Conservation (phyloP, 2,888 invertebrate genomes). For the Cataglyphis albicans region DNA sequence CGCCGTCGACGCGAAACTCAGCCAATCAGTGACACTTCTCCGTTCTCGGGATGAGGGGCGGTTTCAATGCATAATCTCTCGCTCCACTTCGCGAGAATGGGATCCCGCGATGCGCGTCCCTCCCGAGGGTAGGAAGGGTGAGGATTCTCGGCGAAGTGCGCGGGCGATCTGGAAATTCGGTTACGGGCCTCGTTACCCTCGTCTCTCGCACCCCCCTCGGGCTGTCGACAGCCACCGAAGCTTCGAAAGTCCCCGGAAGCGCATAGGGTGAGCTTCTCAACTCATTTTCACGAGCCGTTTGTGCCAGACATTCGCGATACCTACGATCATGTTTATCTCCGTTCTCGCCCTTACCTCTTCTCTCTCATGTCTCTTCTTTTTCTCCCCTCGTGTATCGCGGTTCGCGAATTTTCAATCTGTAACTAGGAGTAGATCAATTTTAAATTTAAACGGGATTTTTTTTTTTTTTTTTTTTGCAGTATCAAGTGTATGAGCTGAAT, state of each 20-base stretch:
- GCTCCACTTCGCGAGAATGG: conserved; percentile 62
- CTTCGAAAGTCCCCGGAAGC: conserved; percentile 56
- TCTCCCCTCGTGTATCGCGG: conserved; percentile 15
- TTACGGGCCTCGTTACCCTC: conserved; percentile 78
- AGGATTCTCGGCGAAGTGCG: conserved; percentile 64
- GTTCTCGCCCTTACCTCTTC: conserved; percentile 33
- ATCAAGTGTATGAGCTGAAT: conserved; percentile 20
- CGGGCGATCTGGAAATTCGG: conserved; percentile 75
- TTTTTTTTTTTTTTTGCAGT: neutral
- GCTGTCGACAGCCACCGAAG: conserved; percentile 54
- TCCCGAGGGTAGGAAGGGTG: conserved; percentile 47
- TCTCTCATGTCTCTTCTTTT: neutral
- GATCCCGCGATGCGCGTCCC: conserved; percentile 53
- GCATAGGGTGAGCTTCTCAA: conserved; percentile 65
- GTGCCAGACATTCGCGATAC: conserved; percentile 63
- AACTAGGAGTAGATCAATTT: neutral
- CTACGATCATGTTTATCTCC: conserved; percentile 48
- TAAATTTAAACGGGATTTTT: conserved; percentile 12
- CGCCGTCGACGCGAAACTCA: conserved; percentile 33
- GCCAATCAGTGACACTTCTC: conserved; percentile 66
- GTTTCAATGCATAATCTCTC: conserved; percentile 68
- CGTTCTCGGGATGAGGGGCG: neutral
- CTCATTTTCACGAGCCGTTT: conserved; percentile 72
- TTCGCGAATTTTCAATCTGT: conserved; percentile 50
- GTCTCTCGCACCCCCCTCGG: conserved; percentile 72